Conservation (phyloP, 2,888 invertebrate species). For the Limnephilus marmoratus region DNA sequence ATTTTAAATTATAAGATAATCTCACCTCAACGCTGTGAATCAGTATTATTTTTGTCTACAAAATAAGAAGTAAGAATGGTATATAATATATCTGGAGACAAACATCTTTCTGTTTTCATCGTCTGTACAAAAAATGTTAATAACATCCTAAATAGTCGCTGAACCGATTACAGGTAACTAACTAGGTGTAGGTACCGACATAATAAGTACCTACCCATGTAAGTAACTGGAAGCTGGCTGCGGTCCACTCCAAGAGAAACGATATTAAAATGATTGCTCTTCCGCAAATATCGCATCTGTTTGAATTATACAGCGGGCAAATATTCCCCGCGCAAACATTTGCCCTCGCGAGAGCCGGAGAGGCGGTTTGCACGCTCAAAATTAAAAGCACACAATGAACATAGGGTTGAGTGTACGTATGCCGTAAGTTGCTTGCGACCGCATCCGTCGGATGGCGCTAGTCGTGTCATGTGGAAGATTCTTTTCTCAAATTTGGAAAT, state of each 20-base stretch:
- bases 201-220: constrained; percentile 1
- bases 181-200: neutral
- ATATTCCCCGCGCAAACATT: constrained; percentile 80
- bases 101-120: neutral
- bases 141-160: neutral
- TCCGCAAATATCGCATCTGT: constrained; percentile 80
- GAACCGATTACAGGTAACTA: constrained; percentile 40
- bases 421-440: constrained; percentile 53
- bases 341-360: constrained; percentile 74
- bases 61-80: neutral
- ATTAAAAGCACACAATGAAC: constrained; percentile 82
- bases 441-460: constrained; percentile 49
- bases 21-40: neutral
- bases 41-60: neutral
- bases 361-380: constrained; percentile 82
- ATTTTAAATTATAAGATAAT: neutral
- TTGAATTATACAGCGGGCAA: constrained; percentile 81
- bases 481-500: neutral
- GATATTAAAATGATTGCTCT: constrained; percentile 82
- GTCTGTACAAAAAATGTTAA: neutral
- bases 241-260: constrained; percentile 65
- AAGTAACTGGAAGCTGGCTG: constrained; percentile 4
- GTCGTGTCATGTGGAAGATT: neutral
- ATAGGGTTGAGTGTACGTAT: constrained; percentile 71
- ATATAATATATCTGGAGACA: neutral